Base-by-base conservation (phyloP, 2,113 vertebrate genomes). In the Nothocercus nigrocapillus region DNA sequence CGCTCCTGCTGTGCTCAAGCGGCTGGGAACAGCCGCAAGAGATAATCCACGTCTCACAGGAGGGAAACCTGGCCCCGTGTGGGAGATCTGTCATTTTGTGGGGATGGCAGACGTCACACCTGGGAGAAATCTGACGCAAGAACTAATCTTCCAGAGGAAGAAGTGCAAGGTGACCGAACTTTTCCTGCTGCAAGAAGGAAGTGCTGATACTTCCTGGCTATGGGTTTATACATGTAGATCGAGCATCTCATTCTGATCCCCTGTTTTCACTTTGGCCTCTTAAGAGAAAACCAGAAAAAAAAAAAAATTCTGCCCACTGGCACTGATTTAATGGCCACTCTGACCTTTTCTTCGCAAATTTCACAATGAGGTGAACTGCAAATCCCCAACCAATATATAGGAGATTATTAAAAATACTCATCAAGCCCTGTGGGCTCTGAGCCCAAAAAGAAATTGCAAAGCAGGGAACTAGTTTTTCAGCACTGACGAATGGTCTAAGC, bases 391-490 rank as follows among this genome's bases (percentile, higher is more conserved):
- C 64, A 21, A 5, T 11, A 6, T 25, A 10, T 1, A 58, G 36
- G 69, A 54, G 49, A 44, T 66, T 34, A 32, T 51, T 72, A 64
- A 42, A 34, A 79, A 44, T 11, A 5, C 64, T 13, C 45, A 24
- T 3, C 3, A 62, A 64, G 44, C 17, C 3, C 62, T 38, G 5
- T 2, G 34, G 59, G 38, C 38, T 30, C 25, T 25, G 47, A 70
- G 45, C 22, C 38, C 63, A 13, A 38, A 11, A 24, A 38, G 40
- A 7, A 56, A 21, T n/a, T 20, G 27, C n/a, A 40, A 77, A 40
- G 45, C 19, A 14, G 0, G 1, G 13, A 34, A 11, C 1, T 15
- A 7, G 22, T 45, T 63, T 45, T 32, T 13, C 32, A 11, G 5
- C 32, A 21, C 62, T 6, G 28, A 12, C 13, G 5, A 56, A 9